Evolutionary conservation across 2,113 vertebrate species (phyloP).

Genomic region (Sorex fumeus): DNA sequence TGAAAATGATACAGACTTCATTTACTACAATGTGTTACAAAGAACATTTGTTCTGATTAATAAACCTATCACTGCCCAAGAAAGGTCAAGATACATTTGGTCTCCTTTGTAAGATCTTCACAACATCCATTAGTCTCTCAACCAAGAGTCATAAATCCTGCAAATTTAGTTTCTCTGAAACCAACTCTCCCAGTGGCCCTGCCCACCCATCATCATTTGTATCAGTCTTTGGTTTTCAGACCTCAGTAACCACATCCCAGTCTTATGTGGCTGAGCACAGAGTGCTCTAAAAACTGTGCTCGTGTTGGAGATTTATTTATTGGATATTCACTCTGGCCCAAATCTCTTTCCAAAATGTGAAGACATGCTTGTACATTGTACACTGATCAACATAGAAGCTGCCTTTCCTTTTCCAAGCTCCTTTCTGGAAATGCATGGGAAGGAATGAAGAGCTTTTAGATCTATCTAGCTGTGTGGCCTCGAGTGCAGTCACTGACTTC

Average conservation of each 20-base stretch:
- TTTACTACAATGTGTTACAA: slow-evolving; percentile 74
- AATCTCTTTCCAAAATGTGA: slow-evolving; percentile 22
- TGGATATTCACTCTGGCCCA: slow-evolving; percentile 71
- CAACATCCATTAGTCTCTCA: slow-evolving; percentile 83
- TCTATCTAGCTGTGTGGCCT: neutral
- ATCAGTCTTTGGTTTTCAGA: slow-evolving; percentile 82
- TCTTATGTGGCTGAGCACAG: slow-evolving; percentile 49
- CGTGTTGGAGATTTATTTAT: slow-evolving; percentile 62
- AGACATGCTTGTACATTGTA: no score
- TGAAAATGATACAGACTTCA: slow-evolving; percentile 78
- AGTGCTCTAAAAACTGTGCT: neutral
- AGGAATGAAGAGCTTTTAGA: neutral
- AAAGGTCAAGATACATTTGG: slow-evolving; percentile 81
- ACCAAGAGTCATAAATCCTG: slow-evolving; percentile 84
- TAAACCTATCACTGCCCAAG: slow-evolving; percentile 83
- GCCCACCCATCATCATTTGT: slow-evolving; percentile 83
- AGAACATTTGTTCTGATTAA: slow-evolving; percentile 80
- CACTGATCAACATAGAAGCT: slow-evolving; percentile 80
- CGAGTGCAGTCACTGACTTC: neutral
- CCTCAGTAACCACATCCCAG: slow-evolving; percentile 78
- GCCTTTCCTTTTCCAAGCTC: slow-evolving; percentile 48
- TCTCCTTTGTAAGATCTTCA: slow-evolving; percentile 68
- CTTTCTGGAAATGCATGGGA: neutral
- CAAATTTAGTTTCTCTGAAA: slow-evolving; percentile 84
- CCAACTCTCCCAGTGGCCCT: slow-evolving; percentile 81